A percentile compares a stretch with the other conserved stretches of the same genome.
Conservation (phyloP, 2,113 vertebrate species). For the Nestor notabilis region DNA sequence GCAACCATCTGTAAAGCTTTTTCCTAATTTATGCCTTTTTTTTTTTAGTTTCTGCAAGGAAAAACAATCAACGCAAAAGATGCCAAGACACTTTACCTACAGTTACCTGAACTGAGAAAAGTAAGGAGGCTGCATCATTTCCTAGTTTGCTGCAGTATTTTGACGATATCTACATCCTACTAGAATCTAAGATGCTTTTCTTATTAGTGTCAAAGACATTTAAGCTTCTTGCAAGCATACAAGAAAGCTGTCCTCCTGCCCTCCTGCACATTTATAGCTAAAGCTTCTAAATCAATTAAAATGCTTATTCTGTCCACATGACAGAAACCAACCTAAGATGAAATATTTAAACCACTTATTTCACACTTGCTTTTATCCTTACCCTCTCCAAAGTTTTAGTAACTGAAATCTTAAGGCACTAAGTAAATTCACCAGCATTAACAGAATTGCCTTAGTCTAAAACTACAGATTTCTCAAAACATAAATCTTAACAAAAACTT, state of each 20-base stretch:
- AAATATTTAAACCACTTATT: not conserved
- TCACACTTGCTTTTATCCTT: not conserved
- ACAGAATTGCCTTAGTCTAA: conserved; percentile 14
- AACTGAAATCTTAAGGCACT: conserved; percentile 24
- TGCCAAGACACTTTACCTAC: not conserved
- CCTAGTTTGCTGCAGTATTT: not conserved
- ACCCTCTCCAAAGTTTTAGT: not conserved
- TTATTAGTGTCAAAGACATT: not conserved
- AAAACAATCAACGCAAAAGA: not conserved
- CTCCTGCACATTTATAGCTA: not conserved
- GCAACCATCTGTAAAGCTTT: conserved; percentile 27
- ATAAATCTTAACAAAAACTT: not conserved
- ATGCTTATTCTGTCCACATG: conserved; percentile 55
- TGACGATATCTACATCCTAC: not conserved
- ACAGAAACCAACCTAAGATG: not conserved
- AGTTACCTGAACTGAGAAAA: not conserved
- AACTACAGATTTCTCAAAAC: not conserved
- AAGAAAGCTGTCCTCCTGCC: not conserved
- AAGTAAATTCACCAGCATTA: conserved; percentile 29
- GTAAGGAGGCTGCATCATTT: not conserved
- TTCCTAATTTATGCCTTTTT: not conserved
- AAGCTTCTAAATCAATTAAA: conserved; percentile 50
- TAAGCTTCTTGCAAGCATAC: not conserved
- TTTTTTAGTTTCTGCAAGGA: not conserved
- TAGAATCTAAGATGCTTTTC: not conserved